These are phyloP conservation scores for Drosophila parthenogenetica DNA, from an alignment of 2,888 invertebrate species.

Conservation along the genomic window DNA sequence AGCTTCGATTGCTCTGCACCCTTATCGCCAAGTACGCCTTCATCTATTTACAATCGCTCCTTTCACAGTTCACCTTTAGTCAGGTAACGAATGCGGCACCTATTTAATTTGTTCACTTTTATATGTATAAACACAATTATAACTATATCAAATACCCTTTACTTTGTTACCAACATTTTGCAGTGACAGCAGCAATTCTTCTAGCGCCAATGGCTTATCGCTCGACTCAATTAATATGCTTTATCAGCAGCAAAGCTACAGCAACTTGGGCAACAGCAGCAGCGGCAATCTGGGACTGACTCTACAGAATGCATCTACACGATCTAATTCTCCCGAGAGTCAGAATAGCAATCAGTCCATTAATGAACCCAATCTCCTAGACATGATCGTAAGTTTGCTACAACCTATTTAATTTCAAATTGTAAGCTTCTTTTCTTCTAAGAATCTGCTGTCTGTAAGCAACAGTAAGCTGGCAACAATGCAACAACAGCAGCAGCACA, in stretches of 20 bases:
- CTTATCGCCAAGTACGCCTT: constrained; percentile 85
- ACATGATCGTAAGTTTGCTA: constrained; percentile 81
- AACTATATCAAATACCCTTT: constrained; percentile 17
- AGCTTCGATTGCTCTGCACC: constrained; percentile 85
- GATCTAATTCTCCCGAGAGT: constrained; percentile 84
- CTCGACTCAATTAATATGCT: constrained; percentile 81
- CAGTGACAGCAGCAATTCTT: constrained; percentile 83
- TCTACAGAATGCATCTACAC: constrained; percentile 79
- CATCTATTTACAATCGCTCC: constrained; percentile 85
- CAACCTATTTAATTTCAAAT: not conserved
- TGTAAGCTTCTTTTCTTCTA: not conserved
- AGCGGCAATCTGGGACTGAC: constrained; percentile 64
- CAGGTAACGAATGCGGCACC: constrained; percentile 80
- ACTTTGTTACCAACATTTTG: no score
- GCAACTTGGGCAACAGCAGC: constrained; percentile 44
- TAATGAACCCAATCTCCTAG: constrained; percentile 80
- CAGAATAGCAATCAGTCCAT: constrained; percentile 84
- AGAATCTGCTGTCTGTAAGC: constrained; percentile 81
- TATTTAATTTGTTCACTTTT: not conserved
- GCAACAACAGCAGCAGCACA: constrained; percentile 70
- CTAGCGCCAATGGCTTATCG: constrained; percentile 81
- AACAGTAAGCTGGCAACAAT: constrained; percentile 67
- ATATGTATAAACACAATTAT: not conserved
- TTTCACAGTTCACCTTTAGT: constrained; percentile 85
- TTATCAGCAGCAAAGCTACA: constrained; percentile 69